These are phyloP conservation scores for Trachurus trachurus DNA, from an alignment of 2,797 vertebrate species.

Conservation along the genomic window DNA sequence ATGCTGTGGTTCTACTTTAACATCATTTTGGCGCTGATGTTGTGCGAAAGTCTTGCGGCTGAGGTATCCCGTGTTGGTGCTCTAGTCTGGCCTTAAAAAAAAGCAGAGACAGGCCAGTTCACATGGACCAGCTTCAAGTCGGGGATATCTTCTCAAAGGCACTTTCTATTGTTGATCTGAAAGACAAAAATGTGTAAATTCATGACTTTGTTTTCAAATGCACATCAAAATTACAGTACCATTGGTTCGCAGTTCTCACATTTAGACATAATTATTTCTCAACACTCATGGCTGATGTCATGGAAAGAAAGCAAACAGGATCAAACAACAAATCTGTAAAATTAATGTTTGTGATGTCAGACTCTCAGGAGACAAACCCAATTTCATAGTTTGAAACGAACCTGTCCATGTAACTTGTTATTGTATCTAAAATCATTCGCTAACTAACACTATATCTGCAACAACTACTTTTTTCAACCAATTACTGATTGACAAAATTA, in stretches of 20 bases:
- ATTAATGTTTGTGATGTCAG: conserved; percentile 18
- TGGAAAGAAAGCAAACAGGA: conserved; percentile 9
- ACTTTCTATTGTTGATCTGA: conserved; percentile 82
- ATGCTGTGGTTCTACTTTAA: conserved; percentile 59
- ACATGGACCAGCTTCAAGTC: conserved; percentile 74
- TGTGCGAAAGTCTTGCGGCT: conserved; percentile 79
- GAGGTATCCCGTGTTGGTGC: conserved; percentile 82
- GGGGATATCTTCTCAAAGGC: conserved; percentile 81
- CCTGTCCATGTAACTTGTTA: not conserved
- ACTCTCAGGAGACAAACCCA: conserved; percentile 3
- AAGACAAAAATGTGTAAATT: conserved; percentile 60
- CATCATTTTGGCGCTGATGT: conserved; percentile 66
- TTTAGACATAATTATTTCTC: not conserved
- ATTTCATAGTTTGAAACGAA: not conserved
- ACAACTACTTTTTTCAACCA: no score
- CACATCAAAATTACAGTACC: not conserved
- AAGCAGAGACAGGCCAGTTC: conserved; percentile 63
- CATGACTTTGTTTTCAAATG: not conserved
- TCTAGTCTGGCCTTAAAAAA: conserved; percentile 74
- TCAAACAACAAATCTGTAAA: conserved; percentile 31
- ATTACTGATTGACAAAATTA: not conserved
- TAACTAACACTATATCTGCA: not conserved
- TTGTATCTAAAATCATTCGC: not conserved
- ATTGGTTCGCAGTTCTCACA: not conserved
- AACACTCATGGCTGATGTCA: no score